These are phyloP conservation scores for Clamator glandarius DNA, from an alignment of 2,797 vertebrate species.

Conservation along the genomic window DNA sequence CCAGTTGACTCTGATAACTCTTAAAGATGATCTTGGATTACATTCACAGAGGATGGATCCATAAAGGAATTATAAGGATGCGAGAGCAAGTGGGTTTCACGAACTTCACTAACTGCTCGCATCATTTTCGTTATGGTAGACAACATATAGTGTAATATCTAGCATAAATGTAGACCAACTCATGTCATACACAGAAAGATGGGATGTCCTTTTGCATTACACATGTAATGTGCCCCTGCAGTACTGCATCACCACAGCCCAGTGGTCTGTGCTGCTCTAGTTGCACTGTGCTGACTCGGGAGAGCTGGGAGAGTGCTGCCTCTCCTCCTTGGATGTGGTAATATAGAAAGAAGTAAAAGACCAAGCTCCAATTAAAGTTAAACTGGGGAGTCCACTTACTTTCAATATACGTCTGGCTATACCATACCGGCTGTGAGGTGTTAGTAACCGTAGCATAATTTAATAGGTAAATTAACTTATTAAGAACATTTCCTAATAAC, in stretches of 20 bases:
- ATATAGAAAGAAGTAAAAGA: not conserved
- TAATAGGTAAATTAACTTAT: not conserved
- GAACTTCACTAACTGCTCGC: not conserved
- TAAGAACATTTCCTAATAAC: not conserved
- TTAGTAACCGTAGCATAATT: not conserved
- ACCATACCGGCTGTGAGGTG: not conserved
- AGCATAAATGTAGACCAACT: not conserved
- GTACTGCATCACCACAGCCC: not conserved
- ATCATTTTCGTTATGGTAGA: not conserved
- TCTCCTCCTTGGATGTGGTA: fast-evolving
- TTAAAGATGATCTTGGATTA: not conserved
- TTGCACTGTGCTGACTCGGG: not conserved
- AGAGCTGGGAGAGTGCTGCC: not conserved
- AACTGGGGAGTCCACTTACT: fast-evolving
- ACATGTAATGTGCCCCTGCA: fast-evolving
- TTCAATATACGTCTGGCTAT: not conserved
- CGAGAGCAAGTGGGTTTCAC: not conserved
- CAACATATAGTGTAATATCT: fast-evolving
- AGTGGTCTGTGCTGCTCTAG: fast-evolving
- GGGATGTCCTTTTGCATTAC: not conserved
- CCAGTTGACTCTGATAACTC: not conserved
- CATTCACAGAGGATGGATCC: too few species aligned
- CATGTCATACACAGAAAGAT: fast-evolving
- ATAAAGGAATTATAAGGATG: not conserved
- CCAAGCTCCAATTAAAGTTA: not conserved